Evolutionary conservation across 2,888 invertebrate species (phyloP), one percentile per base, ranked within the genome.

Genomic region (Nomada hirtipes): DNA sequence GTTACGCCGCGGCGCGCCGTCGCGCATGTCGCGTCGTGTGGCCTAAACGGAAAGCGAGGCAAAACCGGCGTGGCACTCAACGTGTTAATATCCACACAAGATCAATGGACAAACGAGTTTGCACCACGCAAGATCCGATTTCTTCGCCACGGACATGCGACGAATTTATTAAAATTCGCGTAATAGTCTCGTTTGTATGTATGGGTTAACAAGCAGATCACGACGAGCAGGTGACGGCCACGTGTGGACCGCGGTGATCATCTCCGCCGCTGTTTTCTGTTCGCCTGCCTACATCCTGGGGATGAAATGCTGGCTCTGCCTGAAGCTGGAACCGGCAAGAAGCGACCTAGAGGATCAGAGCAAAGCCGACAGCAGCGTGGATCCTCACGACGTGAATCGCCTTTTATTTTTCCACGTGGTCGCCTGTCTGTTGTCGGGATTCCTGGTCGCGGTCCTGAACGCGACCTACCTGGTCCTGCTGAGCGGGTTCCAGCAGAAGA

Each of bases 401-500:
- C 73, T 83, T 0, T 71, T 89, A 9, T 86, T 82, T 69, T 36
- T 86, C n/a, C 86, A 89, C 79, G 82, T 79, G 15, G 9, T 85
- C 26, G 75, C 85, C 26, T 88, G 89, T 10, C 70, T 88, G 10
- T 29, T 84, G 0, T 90, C 89, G 0, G 82, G 85, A 4, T 72
- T 85, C 20, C 59, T 88, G 53, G 79, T 87, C 15, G 63, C 83
- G 1, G 59, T 79, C 1, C 36, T 83, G 4, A 88, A 86, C 67
- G 85, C 75, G 1, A 84, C 83, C 7, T 76, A 83, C 20, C 65
- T 85, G 64, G 63, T 69, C 23, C 71, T 75, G 18, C 57, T 74
- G 11, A 78, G 71, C 29, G 83, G 76, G 7, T 82, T 88, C 36
- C 76, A 86, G 10, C 73, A 76, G 61, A 86, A 69, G 95, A 74